A percentile compares a stretch with the other conserved stretches of the same genome.
phyloP scores from a whole-genome alignment of 2,797 vertebrate genomes.

The Gymnocypris eckloni region DNA sequence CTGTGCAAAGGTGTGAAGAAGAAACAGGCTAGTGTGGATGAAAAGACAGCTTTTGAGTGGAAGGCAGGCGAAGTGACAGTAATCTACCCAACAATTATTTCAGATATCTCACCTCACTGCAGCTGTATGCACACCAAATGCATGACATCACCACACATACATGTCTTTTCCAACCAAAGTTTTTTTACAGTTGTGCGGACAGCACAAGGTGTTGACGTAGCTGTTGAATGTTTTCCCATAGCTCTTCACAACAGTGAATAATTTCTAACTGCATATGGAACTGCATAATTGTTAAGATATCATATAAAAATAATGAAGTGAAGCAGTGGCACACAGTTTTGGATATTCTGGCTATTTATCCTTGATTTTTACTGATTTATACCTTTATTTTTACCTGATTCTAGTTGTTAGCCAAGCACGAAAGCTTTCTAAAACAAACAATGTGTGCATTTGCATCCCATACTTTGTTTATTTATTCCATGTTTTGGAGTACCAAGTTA shows the following conservation, averaged over 20 bases:
- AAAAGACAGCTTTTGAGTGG: slow-evolving; percentile 61
- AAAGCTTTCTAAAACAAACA: slow-evolving; percentile 24
- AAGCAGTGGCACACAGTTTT: slow-evolving; percentile 6
- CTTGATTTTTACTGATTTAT: background rate
- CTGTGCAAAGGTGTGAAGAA: slow-evolving; percentile 62
- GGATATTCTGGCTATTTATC: background rate
- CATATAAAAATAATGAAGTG: slow-evolving; percentile 11
- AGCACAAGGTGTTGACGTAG: slow-evolving; percentile 18
- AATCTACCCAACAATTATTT: slow-evolving; percentile 57
- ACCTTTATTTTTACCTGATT: background rate
- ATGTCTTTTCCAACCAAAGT: slow-evolving; percentile 23
- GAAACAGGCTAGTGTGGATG: slow-evolving; percentile 58
- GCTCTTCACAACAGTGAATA: background rate
- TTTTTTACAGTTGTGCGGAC: background rate
- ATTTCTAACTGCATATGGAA: slow-evolving; percentile 11
- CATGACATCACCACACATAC: slow-evolving; percentile 55
- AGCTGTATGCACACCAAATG: slow-evolving; percentile 57
- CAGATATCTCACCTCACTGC: slow-evolving; percentile 60
- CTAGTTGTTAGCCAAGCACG: background rate
- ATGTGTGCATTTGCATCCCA: slow-evolving; percentile 22
- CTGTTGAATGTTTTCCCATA: slow-evolving; percentile 21
- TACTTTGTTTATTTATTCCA: background rate
- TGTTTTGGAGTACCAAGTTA: slow-evolving; percentile 7
- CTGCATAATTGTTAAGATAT: slow-evolving; percentile 30
- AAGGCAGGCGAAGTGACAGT: slow-evolving; percentile 64